These are phyloP conservation scores for Cotesia chilonis DNA, from an alignment of 1,140 invertebrate genomes.

Conservation along the genomic window DNA sequence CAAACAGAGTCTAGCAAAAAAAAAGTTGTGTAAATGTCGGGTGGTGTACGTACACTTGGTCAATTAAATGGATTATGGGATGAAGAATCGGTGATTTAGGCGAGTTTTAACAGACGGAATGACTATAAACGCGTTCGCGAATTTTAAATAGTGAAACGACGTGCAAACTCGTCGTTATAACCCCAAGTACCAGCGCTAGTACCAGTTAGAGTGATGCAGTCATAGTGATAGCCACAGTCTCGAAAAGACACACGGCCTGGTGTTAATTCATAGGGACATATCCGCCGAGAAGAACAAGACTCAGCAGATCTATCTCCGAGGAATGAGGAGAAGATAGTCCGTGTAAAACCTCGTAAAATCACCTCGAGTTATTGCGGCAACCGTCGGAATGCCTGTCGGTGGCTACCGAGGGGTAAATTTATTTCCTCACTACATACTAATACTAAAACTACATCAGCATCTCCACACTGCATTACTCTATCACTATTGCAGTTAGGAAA, in stretches of 20 bases:
- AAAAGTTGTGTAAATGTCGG: background rate
- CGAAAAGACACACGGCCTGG: slow-evolving; percentile 15
- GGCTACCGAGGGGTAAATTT: slow-evolving; percentile 38
- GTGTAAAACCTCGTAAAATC: slow-evolving; percentile 36
- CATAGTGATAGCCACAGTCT: background rate
- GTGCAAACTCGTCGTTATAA: slow-evolving; percentile 26
- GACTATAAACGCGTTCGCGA: slow-evolving; percentile 24
- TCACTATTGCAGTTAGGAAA: too few species aligned
- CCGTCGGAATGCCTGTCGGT: slow-evolving; percentile 25
- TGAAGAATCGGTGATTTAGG: background rate
- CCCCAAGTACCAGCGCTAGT: background rate
- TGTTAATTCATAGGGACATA: slow-evolving; percentile 31
- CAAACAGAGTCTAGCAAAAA: background rate
- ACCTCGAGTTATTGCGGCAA: slow-evolving; percentile 40
- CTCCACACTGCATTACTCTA: slow-evolving; percentile 18
- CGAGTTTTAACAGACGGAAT: background rate
- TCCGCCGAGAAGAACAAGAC: slow-evolving; percentile 5
- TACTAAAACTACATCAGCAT: background rate
- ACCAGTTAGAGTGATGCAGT: too few species aligned
- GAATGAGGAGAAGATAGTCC: background rate
- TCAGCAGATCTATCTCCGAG: background rate
- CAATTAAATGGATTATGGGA: slow-evolving; percentile 1
- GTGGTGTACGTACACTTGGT: background rate
- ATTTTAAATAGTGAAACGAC: slow-evolving; percentile 24
- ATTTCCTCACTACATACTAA: slow-evolving; percentile 20